Evolutionary conservation across 2,113 vertebrate species (phyloP).

Genomic region (Rutilus rutilus): DNA sequence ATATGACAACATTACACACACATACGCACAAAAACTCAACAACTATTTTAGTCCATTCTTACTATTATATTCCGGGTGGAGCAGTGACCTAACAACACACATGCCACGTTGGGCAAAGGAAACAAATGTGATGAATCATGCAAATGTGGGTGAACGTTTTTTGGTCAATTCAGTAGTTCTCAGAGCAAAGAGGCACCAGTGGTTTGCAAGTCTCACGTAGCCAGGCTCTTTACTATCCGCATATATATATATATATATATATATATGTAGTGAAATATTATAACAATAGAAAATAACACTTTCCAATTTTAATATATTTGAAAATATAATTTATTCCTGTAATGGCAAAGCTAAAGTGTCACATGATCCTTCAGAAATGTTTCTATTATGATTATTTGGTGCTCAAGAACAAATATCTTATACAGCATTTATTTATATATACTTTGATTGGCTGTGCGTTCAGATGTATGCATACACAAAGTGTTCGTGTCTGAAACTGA

Average conservation of each 20-base stretch:
- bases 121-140: background rate
- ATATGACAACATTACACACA: background rate
- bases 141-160: background rate
- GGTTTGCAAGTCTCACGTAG: background rate
- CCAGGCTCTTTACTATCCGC: background rate
- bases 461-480: too few species aligned
- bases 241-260: too few species aligned
- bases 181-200: background rate
- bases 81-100: background rate
- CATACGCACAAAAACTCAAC: background rate
- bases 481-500: too few species aligned
- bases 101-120: background rate
- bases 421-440: too few species aligned
- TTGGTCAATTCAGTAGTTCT: background rate
- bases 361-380: background rate
- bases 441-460: too few species aligned
- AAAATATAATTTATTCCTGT: too few species aligned
- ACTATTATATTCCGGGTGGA: conserved; percentile 5
- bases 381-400: background rate
- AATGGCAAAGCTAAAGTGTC: background rate
- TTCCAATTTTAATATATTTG: background rate
- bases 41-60: conserved; percentile 5
- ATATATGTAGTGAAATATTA: background rate
- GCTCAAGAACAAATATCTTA: too few species aligned
- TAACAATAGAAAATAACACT: background rate